These are phyloP conservation scores for Cyphomyrmex costatus DNA, from an alignment of 1,140 invertebrate species.

Conservation along the genomic window DNA sequence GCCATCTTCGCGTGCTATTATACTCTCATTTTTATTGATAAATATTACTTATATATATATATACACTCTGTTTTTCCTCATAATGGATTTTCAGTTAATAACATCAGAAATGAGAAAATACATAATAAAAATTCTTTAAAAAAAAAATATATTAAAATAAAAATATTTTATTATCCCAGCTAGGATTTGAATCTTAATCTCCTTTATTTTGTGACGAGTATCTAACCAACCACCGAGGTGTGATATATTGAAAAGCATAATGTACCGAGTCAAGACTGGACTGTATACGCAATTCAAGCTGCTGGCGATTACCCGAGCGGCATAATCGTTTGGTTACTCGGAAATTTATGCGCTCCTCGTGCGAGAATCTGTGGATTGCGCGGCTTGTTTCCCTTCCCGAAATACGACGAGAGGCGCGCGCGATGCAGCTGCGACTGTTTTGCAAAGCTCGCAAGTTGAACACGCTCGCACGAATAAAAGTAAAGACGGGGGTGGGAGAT, in stretches of 20 bases:
- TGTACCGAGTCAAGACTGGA: not conserved
- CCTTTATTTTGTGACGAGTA: too few species aligned
- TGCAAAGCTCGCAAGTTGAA: not conserved
- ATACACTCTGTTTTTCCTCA: too few species aligned
- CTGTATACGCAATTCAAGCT: not conserved
- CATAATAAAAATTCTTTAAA: too few species aligned
- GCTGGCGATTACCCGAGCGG: conserved; percentile 18
- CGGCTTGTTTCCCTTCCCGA: conserved; percentile 35
- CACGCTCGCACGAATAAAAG: conserved; percentile 22
- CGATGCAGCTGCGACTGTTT: conserved; percentile 31
- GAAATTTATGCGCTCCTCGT: conserved; percentile 4
- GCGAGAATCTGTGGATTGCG: conserved; percentile 3
- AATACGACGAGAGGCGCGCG: conserved; percentile 17
- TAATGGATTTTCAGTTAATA: too few species aligned
- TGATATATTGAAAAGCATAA: not conserved
- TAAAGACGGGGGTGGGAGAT: not conserved
- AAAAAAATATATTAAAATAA: too few species aligned
- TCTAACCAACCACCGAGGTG: too few species aligned
- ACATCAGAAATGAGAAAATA: too few species aligned
- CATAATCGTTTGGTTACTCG: conserved; percentile 9
- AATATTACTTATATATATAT: too few species aligned
- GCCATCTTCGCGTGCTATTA: too few species aligned
- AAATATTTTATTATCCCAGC: too few species aligned
- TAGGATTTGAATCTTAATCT: too few species aligned
- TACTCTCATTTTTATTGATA: too few species aligned